Percentiles rank a stretch among this genome's conserved stretches.
phyloP scores from a whole-genome alignment of 2,797 vertebrate species.

The Knipowitschia caucasica region DNA sequence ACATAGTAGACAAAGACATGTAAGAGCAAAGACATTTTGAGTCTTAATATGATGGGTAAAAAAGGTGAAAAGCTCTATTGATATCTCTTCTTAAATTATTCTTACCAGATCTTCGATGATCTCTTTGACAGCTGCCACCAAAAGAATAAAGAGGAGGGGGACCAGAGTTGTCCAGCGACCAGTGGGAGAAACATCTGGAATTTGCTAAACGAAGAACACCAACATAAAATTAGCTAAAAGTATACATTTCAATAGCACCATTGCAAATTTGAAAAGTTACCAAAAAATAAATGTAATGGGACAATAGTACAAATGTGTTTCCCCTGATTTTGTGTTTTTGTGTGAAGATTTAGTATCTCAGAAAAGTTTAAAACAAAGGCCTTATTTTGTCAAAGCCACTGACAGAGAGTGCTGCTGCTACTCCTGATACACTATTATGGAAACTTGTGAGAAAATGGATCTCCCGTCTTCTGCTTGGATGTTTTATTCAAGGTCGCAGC shows the following conservation, averaged over 20 bases:
- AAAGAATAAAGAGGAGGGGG: slow-evolving; percentile 94
- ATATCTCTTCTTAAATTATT: neutral
- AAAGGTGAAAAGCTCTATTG: too few relatives aligned
- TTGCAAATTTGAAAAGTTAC: neutral
- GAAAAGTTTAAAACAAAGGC: neutral
- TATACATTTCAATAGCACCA: neutral
- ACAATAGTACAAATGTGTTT: neutral
- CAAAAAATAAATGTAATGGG: too few relatives aligned
- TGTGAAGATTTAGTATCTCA: neutral
- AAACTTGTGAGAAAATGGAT: slow-evolving; percentile 39
- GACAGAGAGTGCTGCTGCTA: slow-evolving; percentile 9
- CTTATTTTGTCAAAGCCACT: slow-evolving; percentile 13
- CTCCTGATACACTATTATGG: slow-evolving; percentile 17
- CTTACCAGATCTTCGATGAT: slow-evolving; percentile 97
- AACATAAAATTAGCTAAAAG: neutral
- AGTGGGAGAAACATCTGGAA: slow-evolving; percentile 97
- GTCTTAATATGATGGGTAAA: too few relatives aligned
- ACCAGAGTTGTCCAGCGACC: slow-evolving; percentile 97
- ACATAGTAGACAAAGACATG: too few relatives aligned
- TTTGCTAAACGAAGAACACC: slow-evolving; percentile 81
- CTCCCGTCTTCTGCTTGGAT: slow-evolving; percentile 49
- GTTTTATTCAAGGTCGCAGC: slow-evolving; percentile 69
- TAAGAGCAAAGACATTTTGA: too few relatives aligned
- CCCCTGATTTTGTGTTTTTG: neutral
- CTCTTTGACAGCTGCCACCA: slow-evolving; percentile 97